Evolutionary conservation across 2,797 vertebrate genomes (phyloP).

Genomic region (Brachyalestes nurse): DNA sequence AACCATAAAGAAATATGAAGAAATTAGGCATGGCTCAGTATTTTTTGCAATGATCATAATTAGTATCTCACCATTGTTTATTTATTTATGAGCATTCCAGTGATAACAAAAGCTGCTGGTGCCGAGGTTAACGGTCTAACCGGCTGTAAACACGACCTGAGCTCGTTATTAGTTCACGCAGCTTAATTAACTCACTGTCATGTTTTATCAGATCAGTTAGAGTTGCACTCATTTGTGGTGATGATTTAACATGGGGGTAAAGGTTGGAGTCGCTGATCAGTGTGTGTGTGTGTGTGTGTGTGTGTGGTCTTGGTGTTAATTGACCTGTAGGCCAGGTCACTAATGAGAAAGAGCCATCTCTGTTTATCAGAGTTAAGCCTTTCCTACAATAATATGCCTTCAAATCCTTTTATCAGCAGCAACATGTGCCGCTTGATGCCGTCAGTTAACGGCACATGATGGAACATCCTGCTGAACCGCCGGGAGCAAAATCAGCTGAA

Average conservation of each 20-base stretch:
- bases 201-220: constrained; percentile 22
- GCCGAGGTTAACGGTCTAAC: constrained; percentile 1
- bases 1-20: no score
- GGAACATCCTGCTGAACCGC: no score
- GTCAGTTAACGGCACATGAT: not conserved
- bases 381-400: constrained; percentile 34
- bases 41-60: no score
- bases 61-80: no score
- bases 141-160: constrained; percentile 37
- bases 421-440: constrained; percentile 4
- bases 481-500: not conserved
- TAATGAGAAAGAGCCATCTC: constrained; percentile 43
- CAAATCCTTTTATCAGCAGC: constrained; percentile 46
- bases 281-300: constrained; percentile 8
- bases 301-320: constrained; percentile 47
- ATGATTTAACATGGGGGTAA: constrained; percentile 7
- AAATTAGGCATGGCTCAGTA: no score
- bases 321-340: constrained; percentile 44
- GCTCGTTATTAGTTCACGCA: constrained; percentile 13
- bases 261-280: not conserved
- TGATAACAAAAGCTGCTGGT: not conserved
- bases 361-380: constrained; percentile 54
- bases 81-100: no score
- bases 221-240: constrained; percentile 29
- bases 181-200: constrained; percentile 38